Evolutionary conservation across 2,888 invertebrate genomes (phyloP).

Genomic region (Cephus rjabovi): DNA sequence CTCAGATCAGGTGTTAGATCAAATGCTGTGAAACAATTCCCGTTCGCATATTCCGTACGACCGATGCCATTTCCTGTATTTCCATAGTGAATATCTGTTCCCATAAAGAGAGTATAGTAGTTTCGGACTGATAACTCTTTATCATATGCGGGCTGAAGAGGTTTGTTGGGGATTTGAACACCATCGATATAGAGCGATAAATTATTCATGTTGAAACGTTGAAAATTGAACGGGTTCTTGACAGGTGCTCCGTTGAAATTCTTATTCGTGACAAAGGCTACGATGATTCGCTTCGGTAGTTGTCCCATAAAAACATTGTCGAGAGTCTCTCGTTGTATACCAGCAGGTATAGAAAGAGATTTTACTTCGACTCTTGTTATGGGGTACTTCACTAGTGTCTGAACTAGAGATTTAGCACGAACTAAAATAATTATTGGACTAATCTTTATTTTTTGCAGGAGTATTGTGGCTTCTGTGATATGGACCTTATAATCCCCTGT

Average conservation of each 20-base stretch:
- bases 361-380: too few relatives aligned
- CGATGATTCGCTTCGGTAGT: conserved; percentile 43
- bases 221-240: conserved; percentile 23
- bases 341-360: too few relatives aligned
- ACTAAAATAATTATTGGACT: not conserved
- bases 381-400: not conserved
- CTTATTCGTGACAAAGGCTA: conserved; percentile 37
- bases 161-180: too few relatives aligned
- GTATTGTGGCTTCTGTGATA: not conserved
- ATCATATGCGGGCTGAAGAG: conserved; percentile 24
- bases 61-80: conserved; percentile 8
- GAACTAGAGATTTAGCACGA: not conserved
- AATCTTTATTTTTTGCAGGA: not conserved
- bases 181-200: conserved; percentile 3
- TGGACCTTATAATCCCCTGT: not conserved
- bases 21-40: conserved; percentile 22
- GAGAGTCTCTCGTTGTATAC: conserved; percentile 6
- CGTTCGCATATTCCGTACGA: conserved; percentile 23
- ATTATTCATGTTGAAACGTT: conserved; percentile 27
- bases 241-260: conserved; percentile 27
- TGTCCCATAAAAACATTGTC: conserved; percentile 36
- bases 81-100: conserved; percentile 17
- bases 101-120: conserved; percentile 35
- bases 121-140: conserved; percentile 23
- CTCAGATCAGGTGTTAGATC: too few relatives aligned